phyloP scores from a whole-genome alignment of 2,797 vertebrate genomes.

The Coranthus polyacanthus region DNA sequence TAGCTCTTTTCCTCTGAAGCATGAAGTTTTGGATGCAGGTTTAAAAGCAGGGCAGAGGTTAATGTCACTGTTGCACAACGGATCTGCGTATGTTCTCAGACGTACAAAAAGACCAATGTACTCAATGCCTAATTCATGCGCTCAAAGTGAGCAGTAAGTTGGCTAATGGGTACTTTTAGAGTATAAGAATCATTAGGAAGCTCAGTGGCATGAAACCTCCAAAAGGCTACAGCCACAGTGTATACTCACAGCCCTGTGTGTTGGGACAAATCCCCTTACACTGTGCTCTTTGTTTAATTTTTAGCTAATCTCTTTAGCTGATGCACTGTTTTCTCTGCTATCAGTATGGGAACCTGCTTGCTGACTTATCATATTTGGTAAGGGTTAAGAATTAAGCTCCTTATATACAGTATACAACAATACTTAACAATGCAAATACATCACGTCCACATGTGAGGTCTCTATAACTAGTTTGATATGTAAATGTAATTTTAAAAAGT shows the following conservation, averaged over 20 bases:
- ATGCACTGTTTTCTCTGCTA: slow-evolving; percentile 31
- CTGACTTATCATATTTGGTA: slow-evolving; percentile 49
- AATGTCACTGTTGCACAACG: slow-evolving; percentile 28
- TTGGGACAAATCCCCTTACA: slow-evolving; percentile 58
- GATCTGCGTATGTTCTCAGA: slow-evolving; percentile 20
- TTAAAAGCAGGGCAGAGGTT: slow-evolving; percentile 21
- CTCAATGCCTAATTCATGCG: slow-evolving; percentile 44
- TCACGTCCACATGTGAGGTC: background rate
- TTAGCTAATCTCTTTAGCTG: slow-evolving; percentile 55
- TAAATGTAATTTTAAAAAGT: background rate
- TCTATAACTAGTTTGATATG: slow-evolving; percentile 10
- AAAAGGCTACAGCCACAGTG: slow-evolving; percentile 32
- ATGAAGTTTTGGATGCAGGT: background rate
- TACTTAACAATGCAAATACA: background rate
- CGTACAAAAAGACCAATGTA: slow-evolving; percentile 57
- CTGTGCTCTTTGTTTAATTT: slow-evolving; percentile 67
- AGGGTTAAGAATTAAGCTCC: slow-evolving; percentile 28
- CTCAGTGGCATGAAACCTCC: slow-evolving; percentile 39
- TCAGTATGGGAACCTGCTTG: slow-evolving; percentile 50
- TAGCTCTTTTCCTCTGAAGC: background rate
- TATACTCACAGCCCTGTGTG: slow-evolving; percentile 31
- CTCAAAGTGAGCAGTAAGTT: slow-evolving; percentile 39
- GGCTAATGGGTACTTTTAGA: slow-evolving; percentile 55
- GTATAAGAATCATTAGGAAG: slow-evolving; percentile 49
- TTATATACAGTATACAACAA: slow-evolving; percentile 11